A percentile compares a stretch with the other conserved stretches of the same genome.
phyloP scores from a whole-genome alignment of 2,888 invertebrate species.

The Urechis unicinctus region DNA sequence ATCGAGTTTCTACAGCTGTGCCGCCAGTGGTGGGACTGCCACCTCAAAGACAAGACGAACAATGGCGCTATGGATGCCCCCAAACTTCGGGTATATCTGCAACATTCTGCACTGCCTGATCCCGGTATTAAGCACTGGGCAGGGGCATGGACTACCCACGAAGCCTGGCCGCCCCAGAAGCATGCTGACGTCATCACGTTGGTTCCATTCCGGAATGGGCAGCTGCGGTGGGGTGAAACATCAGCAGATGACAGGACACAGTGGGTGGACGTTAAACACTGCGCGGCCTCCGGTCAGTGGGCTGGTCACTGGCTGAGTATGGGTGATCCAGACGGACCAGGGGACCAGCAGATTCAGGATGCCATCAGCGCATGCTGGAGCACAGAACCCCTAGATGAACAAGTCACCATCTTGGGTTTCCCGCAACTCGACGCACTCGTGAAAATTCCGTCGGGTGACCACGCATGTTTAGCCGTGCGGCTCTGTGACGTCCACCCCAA shows the following conservation, averaged over 20 bases:
- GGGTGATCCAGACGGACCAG: background rate
- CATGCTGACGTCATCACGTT: background rate
- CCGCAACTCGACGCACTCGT: background rate
- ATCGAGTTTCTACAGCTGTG: constrained; percentile 15
- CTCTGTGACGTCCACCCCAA: constrained; percentile 9
- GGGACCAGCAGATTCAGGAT: constrained; percentile 5
- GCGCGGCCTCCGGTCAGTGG: background rate
- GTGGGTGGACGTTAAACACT: background rate
- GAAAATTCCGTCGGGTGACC: background rate
- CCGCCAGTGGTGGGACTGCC: constrained; percentile 18
- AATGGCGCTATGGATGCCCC: background rate
- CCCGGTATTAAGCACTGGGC: background rate
- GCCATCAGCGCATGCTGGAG: constrained; percentile 3
- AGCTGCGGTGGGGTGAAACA: background rate
- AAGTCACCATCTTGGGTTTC: background rate
- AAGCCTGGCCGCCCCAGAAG: background rate
- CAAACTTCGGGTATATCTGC: background rate
- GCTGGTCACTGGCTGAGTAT: constrained; percentile 4
- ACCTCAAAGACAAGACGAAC: constrained; percentile 8
- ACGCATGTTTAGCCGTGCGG: constrained; percentile 1
- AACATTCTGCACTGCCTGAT: background rate
- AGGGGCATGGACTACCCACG: background rate
- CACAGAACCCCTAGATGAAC: background rate
- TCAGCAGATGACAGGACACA: background rate
- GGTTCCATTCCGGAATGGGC: background rate